Base-by-base conservation (phyloP, 2,113 vertebrate species). In the Peromyscus leucopus region DNA sequence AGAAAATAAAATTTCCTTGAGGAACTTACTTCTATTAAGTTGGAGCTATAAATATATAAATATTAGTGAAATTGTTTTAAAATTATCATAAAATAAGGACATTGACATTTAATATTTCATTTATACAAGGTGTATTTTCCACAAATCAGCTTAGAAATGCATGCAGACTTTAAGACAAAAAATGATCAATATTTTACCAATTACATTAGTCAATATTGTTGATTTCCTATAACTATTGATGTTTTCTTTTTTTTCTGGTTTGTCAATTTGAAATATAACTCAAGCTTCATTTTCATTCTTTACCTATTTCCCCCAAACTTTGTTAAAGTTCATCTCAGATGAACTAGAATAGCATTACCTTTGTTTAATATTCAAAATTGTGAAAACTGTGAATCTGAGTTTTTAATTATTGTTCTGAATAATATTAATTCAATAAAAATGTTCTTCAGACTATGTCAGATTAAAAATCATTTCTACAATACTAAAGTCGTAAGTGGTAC, bases 191-290 rank as follows among this genome's bases (percentile, higher is more conserved):
- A 16, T 86, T 82, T 87, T 55, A 57, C 74, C 95, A 96, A 96
- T 82, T 55, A 89, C n/a, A 57, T 36, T 51, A 93, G 90, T 93
- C 88, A 89, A 83, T 93, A 90, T 92, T 95, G 91, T 95, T 87
- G 33, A 24, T 90, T 94, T 48, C 42, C 83, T 96, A 82, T 95
- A 78, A 78, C 24, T 26, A 78, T 1, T 46, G 11, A 82, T 55
- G 42, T 28, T 9, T 26, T 28, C 24, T 28, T 63, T 71, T 63
- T 36, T 71, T n/a, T n/a, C 51, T 82, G 33, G 5, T 2, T n/a
- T n/a, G 85, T 96, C 83, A 87, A 12, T 75, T 31, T 96, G 95
- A 97, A 87, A 87, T 63, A 59, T 87, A 93, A 72, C 55, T 57
- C 10, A 59, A 80, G 36, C 13, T 31, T 48, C 28, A 87, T 93